Evolutionary conservation across 1,140 invertebrate genomes (phyloP), one percentile per base, ranked within the genome.

Genomic region (Temnothorax longispinosus): DNA sequence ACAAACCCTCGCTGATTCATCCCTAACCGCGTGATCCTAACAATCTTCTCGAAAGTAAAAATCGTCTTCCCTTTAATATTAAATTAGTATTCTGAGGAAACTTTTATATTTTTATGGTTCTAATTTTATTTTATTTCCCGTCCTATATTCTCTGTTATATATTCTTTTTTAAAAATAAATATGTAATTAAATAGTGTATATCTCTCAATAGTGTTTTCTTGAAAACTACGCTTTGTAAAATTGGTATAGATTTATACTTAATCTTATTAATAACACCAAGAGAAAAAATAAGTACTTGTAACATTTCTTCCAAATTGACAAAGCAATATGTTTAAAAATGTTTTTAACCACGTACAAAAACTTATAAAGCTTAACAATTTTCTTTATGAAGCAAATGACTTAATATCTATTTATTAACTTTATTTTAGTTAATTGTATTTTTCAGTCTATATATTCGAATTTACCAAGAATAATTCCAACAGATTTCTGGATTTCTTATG

Each of bases 1-100:
- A 88, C 86, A 89, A 91, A 93, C 91, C 91, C 89, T 87, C 89
- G 89, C 76, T 90, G 91, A 93, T 92, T 93, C 92, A 92, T 91
- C 92, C 91, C 87, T 87, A 78, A 75, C 78, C 62, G 77, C 64
- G 76, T 78, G 81, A 81, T 89, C 81, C 80, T 91, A 77, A 84
- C 82, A 65, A 78, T 91, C 87, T 89, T 91, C 77, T 58, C 75
- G 38, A 72, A 90, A 88, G 67, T 84, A 86, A 88, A 84, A 90
- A 90, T 87, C 50, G 62, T 81, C 62, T 21, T 67, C 41, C 47
- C 75, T 74, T 89, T 90, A 76, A 90, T 56, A 64, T 62, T 47
- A 38, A 87, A 87, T 89, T 89, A 90, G 82, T 89, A 67, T 54
- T 54, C 27, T n/a, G 8, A 74, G 21, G 10, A 47, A 75, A 15